These are phyloP conservation scores for Bacillus rossius DNA, from an alignment of 1,140 invertebrate genomes.

Conservation along the genomic window DNA sequence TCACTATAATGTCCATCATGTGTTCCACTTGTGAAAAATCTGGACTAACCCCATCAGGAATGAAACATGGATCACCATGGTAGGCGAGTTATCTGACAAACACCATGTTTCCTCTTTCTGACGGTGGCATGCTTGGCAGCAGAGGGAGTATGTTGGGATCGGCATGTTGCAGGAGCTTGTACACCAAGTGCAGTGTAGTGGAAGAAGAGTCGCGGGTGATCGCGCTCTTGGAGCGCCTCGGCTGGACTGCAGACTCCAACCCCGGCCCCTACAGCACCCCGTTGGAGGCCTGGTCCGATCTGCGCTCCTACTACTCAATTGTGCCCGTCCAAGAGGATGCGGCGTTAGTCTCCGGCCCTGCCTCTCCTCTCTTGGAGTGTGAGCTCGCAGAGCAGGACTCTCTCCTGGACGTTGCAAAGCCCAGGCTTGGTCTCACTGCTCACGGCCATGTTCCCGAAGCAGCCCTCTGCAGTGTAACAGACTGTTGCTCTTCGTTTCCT, in stretches of 20 bases:
- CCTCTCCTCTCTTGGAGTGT: slow-evolving; percentile 19
- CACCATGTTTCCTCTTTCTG: too few relatives aligned
- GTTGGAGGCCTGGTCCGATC: slow-evolving; percentile 5
- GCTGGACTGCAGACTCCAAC: slow-evolving; percentile 2
- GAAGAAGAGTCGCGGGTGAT: slow-evolving; percentile 10
- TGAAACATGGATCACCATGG: too few relatives aligned
- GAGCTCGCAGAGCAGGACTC: slow-evolving; percentile 33
- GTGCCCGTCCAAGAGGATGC: slow-evolving; percentile 27
- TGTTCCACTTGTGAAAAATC: too few relatives aligned
- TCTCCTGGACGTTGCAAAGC: slow-evolving; percentile 25
- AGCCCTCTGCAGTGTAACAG: not conserved
- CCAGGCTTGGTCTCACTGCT: not conserved
- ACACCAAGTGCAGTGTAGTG: slow-evolving; percentile 8
- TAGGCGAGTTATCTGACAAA: too few relatives aligned
- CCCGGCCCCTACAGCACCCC: slow-evolving; percentile 13
- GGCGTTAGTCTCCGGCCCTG: not conserved
- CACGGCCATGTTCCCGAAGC: not conserved
- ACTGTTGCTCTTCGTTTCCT: not conserved
- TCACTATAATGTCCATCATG: too few relatives aligned
- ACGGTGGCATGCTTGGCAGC: too few relatives aligned
- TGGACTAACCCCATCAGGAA: too few relatives aligned
- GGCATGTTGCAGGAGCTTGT: slow-evolving; percentile 17
- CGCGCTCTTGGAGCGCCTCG: not conserved
- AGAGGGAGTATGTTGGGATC: too few relatives aligned
- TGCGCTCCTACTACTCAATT: slow-evolving; percentile 25